Evolutionary conservation across 1,140 invertebrate genomes (phyloP), one percentile per base, ranked within the genome.

Genomic region (Lordiphosa stackelbergi): DNA sequence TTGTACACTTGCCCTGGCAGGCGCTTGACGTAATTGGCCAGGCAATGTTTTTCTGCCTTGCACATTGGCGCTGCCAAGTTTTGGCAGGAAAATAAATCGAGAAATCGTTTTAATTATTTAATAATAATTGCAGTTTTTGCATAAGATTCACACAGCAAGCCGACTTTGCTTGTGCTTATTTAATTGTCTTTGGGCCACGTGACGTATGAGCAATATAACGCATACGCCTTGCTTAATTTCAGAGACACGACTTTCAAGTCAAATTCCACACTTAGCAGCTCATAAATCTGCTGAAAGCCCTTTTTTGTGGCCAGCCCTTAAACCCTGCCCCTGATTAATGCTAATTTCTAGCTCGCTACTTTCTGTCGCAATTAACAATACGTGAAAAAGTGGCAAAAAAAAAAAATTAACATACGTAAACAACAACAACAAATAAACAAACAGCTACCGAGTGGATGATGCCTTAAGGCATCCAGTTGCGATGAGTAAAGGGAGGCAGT

Each of bases 21-120:
- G 57, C 75, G 79, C 75, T 79, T 79, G 75, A 81, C 77, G 77
- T 72, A 81, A 81, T 81, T 81, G 72, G 64, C 68, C 68, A 71
- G 68, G 66, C 63, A 66, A 53, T 51, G 19, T 59, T 64, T 24
- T 24, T 24, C 22, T 24, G 55, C 54, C 56, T 40, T 42, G 35
- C 42, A 42, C 42, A 11, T 62, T 31, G 35, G 24, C 35, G 49
- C 31, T 64, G 60, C 60, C 60, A 64, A 63, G 22, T 24, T 24
- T 24, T 24, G 22, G 22, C 22, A 24, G 22, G 22, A 24, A 12
- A 53, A 31, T 8, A 3, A 31, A 31, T 1, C 2, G 28, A 31
- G 5, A 31, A 31, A 31, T 31, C 28, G 1, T 31, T 31, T 19
- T 35, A 46, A 28, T 12, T 31, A 34, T 46, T 46, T 46, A 41